Evolutionary conservation across 92 coral and sea anemone species (phyloP), one percentile per base, ranked within the genome.

Genomic region (Scolanthus callimorphus): DNA sequence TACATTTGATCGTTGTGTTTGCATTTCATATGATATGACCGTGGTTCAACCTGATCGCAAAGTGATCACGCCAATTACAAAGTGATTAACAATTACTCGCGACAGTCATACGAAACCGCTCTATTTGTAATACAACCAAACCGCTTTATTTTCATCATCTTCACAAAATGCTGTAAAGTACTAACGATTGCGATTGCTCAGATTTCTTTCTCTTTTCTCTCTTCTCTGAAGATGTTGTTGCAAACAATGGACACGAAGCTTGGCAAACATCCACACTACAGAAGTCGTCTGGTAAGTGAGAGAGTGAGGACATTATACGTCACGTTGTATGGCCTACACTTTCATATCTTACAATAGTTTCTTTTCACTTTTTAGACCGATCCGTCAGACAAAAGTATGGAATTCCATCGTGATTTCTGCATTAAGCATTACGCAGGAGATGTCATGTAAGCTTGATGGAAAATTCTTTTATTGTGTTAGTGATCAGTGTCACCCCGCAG

Each of bases 181-280:
- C n/a, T n/a, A n/a, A n/a, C n/a, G n/a, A n/a, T n/a, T n/a, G n/a
- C n/a, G n/a, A n/a, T n/a, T n/a, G n/a, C n/a, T n/a, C n/a, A n/a
- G n/a, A n/a, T n/a, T n/a, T n/a, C n/a, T n/a, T n/a, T n/a, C n/a
- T n/a, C n/a, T n/a, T n/a, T n/a, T n/a, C n/a, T n/a, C n/a, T n/a
- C n/a, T n/a, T n/a, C n/a, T n/a, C n/a, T n/a, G n/a, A 31, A 88
- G 98, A 88, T 81, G 96, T 60, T 92, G 31, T 59, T 92, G 17
- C 96, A 92, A 50, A 84, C 96, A 25, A 92, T 92, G 98, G 98
- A 92, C 65, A 95, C 88, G 70, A 88, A 88, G 63, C 73, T 92
- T 27, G 82, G 75, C 15, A 82, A 77, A 27, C 98, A 92, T 31
- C 58, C 67, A 41, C 98, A 92, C 56, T 92, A 88, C 75, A 69